Conservation (phyloP, 1,140 invertebrate species). For the Musca vetustissima region DNA sequence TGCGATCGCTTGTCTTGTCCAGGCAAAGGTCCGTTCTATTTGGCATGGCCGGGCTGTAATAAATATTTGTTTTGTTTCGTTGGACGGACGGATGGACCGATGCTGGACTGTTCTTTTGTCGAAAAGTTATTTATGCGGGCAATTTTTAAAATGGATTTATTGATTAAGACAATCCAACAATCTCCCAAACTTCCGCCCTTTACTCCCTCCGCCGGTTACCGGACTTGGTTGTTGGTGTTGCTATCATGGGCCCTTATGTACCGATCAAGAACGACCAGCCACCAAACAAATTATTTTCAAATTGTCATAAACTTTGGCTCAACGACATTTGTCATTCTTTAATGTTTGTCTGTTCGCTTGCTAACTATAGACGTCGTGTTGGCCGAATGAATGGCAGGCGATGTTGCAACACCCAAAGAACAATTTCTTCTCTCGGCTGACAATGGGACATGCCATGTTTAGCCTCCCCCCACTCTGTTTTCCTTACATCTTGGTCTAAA, state of each 20-base stretch:
- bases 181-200: no score
- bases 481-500: no score
- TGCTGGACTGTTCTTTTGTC: constrained; percentile 14
- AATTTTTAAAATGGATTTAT: constrained; percentile 28
- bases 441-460: no score
- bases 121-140: constrained; percentile 27
- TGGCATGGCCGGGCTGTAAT: no score
- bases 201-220: no score
- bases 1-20: constrained; percentile 8
- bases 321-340: constrained; percentile 17
- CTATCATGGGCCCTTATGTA: constrained; percentile 1
- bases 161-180: constrained; percentile 29
- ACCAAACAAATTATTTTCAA: constrained; percentile 24
- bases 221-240: no score
- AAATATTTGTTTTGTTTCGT: no score
- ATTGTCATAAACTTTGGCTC: constrained; percentile 20
- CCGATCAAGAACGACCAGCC: not conserved
- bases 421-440: no score
- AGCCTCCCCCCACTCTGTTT: no score
- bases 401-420: no score
- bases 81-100: not conserved
- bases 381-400: no score
- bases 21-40: not conserved
- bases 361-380: not conserved
- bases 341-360: constrained; percentile 10